Percentiles rank a stretch among this genome's conserved stretches.
Conservation (phyloP, 1,140 invertebrate species). For the Diorhabda elongata region DNA sequence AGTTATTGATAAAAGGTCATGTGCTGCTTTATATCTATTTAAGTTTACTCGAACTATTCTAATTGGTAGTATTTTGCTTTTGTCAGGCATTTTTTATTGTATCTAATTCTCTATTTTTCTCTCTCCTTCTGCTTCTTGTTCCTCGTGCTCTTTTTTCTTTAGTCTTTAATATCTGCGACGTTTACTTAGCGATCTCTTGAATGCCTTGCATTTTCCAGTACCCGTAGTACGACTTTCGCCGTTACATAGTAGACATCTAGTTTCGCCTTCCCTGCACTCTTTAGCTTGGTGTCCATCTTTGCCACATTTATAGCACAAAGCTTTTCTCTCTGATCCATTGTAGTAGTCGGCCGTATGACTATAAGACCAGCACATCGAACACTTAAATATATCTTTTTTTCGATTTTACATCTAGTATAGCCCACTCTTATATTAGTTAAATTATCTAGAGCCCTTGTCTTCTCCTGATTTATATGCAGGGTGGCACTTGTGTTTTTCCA, state of each 20-base stretch:
- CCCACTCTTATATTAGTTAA: too few species aligned
- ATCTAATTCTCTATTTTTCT: neutral
- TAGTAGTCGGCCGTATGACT: slow-evolving; percentile 19
- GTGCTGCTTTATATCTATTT: neutral
- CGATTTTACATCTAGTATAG: slow-evolving; percentile 11
- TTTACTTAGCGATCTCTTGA: neutral
- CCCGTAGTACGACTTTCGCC: neutral
- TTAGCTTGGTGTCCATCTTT: slow-evolving; percentile 18
- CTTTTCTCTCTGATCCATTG: slow-evolving; percentile 18
- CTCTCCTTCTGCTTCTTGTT: neutral
- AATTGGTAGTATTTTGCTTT: neutral
- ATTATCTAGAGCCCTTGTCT: too few species aligned
- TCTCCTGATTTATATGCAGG: too few species aligned
- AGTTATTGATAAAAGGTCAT: neutral
- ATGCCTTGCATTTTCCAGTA: neutral
- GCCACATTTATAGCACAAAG: slow-evolving; percentile 22
- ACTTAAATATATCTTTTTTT: slow-evolving; percentile 21
- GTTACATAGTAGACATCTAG: neutral
- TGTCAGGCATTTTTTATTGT: neutral
- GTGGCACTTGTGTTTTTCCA: too few species aligned
- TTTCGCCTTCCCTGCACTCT: slow-evolving; percentile 16
- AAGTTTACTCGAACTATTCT: slow-evolving; percentile 1
- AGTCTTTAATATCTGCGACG: neutral
- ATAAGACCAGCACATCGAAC: slow-evolving; percentile 24
- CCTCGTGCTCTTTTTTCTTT: neutral